These are phyloP conservation scores for Dyspetes luteomarginatus DNA, from an alignment of 2,888 invertebrate species.

Conservation along the genomic window DNA sequence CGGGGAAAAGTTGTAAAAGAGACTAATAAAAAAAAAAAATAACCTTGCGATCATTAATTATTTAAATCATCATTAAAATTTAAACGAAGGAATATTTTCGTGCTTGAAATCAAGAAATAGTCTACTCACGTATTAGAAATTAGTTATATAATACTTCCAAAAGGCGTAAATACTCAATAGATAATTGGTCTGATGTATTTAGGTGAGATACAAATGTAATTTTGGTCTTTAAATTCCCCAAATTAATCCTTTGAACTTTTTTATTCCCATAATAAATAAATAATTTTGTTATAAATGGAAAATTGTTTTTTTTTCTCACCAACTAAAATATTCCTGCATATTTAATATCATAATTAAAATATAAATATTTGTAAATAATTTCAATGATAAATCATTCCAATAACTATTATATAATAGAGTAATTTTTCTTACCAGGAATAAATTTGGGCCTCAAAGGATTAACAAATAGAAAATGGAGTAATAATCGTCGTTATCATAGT, in stretches of 20 bases:
- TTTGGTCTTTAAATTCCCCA: background rate
- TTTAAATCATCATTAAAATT: background rate
- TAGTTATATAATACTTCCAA: conserved; percentile 37
- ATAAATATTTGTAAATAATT: no score
- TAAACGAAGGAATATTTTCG: conserved; percentile 8
- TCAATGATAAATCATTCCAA: background rate
- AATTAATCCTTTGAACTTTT: conserved; percentile 30
- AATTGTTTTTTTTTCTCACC: background rate
- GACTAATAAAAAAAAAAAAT: background rate
- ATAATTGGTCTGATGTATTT: background rate
- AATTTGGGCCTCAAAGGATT: conserved; percentile 21
- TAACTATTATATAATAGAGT: background rate
- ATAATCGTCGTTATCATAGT: conserved; percentile 41
- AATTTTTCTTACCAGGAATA: background rate
- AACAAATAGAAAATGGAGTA: conserved; percentile 30
- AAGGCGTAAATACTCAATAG: conserved; percentile 2
- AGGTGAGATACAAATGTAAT: no score
- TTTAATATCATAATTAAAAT: no score
- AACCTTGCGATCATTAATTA: conserved; percentile 12
- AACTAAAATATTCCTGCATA: no score
- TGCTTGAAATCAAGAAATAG: conserved; percentile 5
- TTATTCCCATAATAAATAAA: background rate
- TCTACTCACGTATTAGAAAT: conserved; percentile 16
- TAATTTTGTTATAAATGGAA: background rate
- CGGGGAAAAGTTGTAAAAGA: background rate